Evolutionary conservation across 1,140 invertebrate genomes (phyloP), one percentile per base, ranked within the genome.

Genomic region (Heliconius hermathena): DNA sequence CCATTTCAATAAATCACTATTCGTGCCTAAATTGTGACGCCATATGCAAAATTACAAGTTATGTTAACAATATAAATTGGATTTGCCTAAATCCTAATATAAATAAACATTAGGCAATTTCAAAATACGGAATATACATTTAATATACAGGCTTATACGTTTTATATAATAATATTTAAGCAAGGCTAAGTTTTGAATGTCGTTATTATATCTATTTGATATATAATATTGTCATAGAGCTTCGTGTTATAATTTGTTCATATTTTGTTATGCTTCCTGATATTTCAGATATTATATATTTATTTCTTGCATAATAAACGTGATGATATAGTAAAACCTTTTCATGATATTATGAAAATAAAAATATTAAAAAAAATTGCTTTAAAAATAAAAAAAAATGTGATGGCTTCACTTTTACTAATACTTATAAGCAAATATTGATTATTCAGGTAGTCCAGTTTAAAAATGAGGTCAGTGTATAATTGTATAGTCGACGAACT

Each of bases 11-110:
- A 60, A 60, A 60, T 26, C 57, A 60, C 57, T 60, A 60, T 60
- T 60, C n/a, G 11, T 2, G 57, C 9, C 57, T 60, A 60, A 60
- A 22, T 60, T 60, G 22, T 26, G 22, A n/a, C 8, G 57, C 9
- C 26, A 22, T 60, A 60, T 11, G n/a, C n/a, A 60, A 71, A 49
- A 41, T 82, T 73, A 49, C 29, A 79, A 75, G 52, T 73, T 74
- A 74, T 74, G 52, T 33, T 66, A 82, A 77, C 71, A 79, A 82
- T 78, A 74, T 79, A 77, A 82, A 84, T 84, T 84, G 77, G 79
- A 82, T 84, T 82, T 79, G 77, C 76, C 77, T 76, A 76, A 82
- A 80, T 77, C 74, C 74, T 80, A 76, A 78, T 77, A 80, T 82
- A 84, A 84, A 84, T 82, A 82, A 80, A 84, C 81, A 77, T 82